Conservation (phyloP, 1,140 invertebrate species). For the Trissolcus basalis region DNA sequence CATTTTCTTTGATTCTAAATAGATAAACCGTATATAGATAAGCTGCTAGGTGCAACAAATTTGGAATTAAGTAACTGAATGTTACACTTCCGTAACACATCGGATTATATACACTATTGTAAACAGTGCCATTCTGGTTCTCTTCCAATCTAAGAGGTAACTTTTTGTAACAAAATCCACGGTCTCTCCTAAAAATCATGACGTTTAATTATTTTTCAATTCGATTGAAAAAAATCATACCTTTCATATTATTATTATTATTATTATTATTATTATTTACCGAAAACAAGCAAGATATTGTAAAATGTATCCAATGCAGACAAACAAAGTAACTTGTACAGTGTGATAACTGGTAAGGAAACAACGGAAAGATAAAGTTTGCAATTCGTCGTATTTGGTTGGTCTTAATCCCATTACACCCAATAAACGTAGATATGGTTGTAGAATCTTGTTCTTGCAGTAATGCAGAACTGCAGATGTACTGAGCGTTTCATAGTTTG, state of each 20-base stretch:
- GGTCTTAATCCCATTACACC: constrained; percentile 85
- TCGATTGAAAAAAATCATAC: neutral
- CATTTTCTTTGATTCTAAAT: constrained; percentile 89
- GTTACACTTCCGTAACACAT: constrained; percentile 82
- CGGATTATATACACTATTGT: constrained; percentile 75
- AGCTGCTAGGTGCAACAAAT: constrained; percentile 84
- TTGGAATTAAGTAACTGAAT: constrained; percentile 88
- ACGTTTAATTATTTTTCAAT: too few species aligned
- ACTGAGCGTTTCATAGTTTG: constrained; percentile 81
- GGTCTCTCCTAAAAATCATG: constrained; percentile 81
- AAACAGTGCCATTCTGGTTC: constrained; percentile 61
- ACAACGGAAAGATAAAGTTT: constrained; percentile 77
- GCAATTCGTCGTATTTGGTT: constrained; percentile 79
- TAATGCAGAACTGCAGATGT: constrained; percentile 85
- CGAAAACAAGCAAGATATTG: constrained; percentile 87
- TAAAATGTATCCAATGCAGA: constrained; percentile 83
- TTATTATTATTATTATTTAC: constrained; percentile 66
- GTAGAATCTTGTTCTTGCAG: constrained; percentile 86
- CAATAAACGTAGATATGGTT: constrained; percentile 83
- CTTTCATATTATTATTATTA: constrained; percentile 23
- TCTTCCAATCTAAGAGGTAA: constrained; percentile 68
- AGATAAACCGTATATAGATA: constrained; percentile 87
- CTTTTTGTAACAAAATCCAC: constrained; percentile 82
- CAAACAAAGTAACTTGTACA: constrained; percentile 80
- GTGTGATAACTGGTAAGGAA: constrained; percentile 82